Percentiles rank a stretch among this genome's conserved stretches.
Conservation (phyloP, 2,113 vertebrate genomes). For the Patagioenas fasciata region DNA sequence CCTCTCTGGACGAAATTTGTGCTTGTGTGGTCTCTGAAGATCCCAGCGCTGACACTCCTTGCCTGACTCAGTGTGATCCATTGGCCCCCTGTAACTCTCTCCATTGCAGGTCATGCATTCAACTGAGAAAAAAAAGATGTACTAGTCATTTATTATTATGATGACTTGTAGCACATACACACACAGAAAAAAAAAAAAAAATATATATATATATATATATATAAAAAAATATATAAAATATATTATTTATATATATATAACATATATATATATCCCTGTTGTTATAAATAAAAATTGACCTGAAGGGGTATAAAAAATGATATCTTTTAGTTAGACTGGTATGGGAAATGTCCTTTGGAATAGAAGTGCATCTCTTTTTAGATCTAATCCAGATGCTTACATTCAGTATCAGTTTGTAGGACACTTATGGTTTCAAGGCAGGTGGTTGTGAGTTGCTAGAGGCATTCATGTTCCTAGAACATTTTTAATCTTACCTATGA, state of each 20-base stretch:
- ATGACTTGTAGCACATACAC: not conserved
- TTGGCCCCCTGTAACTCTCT: conserved; percentile 94
- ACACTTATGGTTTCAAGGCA: not conserved
- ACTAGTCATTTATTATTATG: not conserved
- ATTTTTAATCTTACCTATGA: not conserved
- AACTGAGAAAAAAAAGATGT: conserved; percentile 73
- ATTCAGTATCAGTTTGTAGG: not conserved
- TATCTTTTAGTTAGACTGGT: not conserved
- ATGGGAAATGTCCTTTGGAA: not conserved
- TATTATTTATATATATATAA: too few relatives aligned
- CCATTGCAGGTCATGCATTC: conserved; percentile 96
- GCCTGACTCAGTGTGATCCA: conserved; percentile 95
- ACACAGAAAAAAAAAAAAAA: not conserved
- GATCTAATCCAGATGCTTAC: not conserved
- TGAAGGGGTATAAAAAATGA: not conserved
- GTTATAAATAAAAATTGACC: not conserved
- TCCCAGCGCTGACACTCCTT: conserved; percentile 97
- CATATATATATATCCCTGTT: not conserved
- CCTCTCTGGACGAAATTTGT: conserved; percentile 92
- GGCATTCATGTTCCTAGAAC: not conserved
- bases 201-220: not conserved
- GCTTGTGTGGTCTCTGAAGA: conserved; percentile 90
- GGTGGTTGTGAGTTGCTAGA: not conserved
- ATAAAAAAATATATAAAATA: too few relatives aligned
- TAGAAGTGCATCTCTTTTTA: not conserved